Evolutionary conservation across 2,888 invertebrate species (phyloP).

Genomic region (Pachycephus smyrnensis): DNA sequence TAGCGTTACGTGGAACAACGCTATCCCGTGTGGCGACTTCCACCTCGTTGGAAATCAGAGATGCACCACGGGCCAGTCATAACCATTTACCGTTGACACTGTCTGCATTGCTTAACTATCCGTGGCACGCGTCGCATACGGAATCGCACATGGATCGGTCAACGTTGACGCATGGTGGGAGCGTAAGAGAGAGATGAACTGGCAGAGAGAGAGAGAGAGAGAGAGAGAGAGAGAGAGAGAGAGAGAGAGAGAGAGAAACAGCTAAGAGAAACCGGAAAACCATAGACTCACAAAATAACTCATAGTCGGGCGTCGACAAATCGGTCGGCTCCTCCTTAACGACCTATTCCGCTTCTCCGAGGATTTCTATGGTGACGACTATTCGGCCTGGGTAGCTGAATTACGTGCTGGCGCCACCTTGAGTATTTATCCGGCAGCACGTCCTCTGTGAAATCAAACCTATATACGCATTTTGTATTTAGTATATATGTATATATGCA

Average conservation of each 20-base stretch:
- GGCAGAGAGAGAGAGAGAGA: neutral
- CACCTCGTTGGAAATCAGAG: slow-evolving; percentile 49
- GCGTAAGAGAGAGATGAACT: neutral
- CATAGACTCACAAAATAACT: slow-evolving; percentile 3
- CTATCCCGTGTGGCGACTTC: slow-evolving; percentile 5
- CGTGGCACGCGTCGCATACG: slow-evolving; percentile 47
- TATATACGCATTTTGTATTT: neutral
- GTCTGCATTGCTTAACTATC: slow-evolving; percentile 55
- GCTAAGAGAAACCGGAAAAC: neutral
- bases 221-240: slow-evolving; percentile 3
- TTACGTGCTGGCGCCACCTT: slow-evolving; percentile 4
- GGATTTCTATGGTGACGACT: neutral
- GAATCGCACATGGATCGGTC: slow-evolving; percentile 29
- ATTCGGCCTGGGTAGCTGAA: neutral
- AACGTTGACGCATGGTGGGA: neutral
- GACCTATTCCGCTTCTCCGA: neutral
- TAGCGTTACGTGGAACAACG: neutral
- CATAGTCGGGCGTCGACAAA: neutral
- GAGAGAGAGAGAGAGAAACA: neutral
- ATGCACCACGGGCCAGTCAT: slow-evolving; percentile 57
- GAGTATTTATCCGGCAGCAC: neutral
- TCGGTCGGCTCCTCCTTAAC: neutral
- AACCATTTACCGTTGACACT: slow-evolving; percentile 59
- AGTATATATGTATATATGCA: too few species aligned
- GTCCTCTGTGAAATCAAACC: neutral